Evolutionary conservation across 2,113 vertebrate genomes (phyloP).

Genomic region (Vidua chalybeata): DNA sequence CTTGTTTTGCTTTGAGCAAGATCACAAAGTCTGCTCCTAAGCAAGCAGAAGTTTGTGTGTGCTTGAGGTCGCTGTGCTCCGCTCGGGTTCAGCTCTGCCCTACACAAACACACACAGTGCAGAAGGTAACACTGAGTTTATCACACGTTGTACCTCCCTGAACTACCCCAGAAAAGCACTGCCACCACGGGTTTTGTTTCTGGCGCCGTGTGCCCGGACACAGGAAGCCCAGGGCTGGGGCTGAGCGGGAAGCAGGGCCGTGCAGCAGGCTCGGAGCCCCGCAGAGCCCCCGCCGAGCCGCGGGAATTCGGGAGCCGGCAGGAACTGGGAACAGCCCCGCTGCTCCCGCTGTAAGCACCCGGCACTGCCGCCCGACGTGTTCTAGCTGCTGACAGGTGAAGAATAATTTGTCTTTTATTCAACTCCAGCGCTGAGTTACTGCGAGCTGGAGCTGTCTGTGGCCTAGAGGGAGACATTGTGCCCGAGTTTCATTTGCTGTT

Average conservation of each 20-base stretch:
- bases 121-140: background rate
- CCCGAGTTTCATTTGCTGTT: slow-evolving; percentile 57
- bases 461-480: slow-evolving; percentile 58
- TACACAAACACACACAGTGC: rapidly evolving
- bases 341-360: slow-evolving; percentile 17
- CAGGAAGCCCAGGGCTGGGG: background rate
- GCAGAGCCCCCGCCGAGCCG: rapidly evolving
- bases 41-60: background rate
- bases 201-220: background rate
- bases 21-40: background rate
- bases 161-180: background rate
- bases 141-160: background rate
- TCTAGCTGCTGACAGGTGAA: slow-evolving; percentile 18
- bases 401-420: slow-evolving; percentile 44
- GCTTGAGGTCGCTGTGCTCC: background rate
- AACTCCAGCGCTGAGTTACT: slow-evolving; percentile 27
- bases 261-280: background rate
- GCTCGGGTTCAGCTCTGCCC: background rate
- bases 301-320: slow-evolving; percentile 11
- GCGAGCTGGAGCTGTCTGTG: slow-evolving; percentile 20
- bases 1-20: background rate
- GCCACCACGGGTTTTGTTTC: background rate
- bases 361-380: background rate
- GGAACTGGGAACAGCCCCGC: background rate
- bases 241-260: background rate